Base-by-base conservation (phyloP, 1,140 invertebrate species). In the Pachypsylla venusta region DNA sequence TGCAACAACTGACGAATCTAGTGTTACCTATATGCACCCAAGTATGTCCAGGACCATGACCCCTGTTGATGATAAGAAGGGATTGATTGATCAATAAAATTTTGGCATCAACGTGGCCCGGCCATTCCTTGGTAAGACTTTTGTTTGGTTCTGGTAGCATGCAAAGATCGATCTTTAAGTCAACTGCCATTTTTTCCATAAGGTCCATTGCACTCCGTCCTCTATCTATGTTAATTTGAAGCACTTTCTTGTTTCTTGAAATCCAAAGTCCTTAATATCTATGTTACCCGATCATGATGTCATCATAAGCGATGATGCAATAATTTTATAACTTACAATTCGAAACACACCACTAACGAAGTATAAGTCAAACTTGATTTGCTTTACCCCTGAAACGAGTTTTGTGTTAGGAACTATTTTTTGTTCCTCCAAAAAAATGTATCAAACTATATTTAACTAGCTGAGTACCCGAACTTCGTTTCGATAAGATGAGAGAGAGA, bases 181-280 rank as follows among this genome's bases (percentile, higher is more conserved):
- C 58, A 1, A 1, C 1, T 7, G 25, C 42, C n/a, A 2, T 35
- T 27, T 59, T n/a, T 5, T 27, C 13, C 25, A 59, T 53, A 0
- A 59, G 58, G 5, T 59, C 58, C 14, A 53, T 25, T 1, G 58
- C 58, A 1, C 1, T 26, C 13, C 58, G 25, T 12, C 26, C 16
- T 1, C 25, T 30, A 7, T 19, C 58, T 12, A 53, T 0, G 13
- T 59, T 59, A 7, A 59, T 59, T 54, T 59, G 58, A 14, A 59
- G 22, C 1, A 59, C 7, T 24, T 22, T 54, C 0, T 53, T 59
- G 4, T 56, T 2, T 26, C n/a, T n/a, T n/a, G n/a, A n/a, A n/a
- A n/a, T n/a, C n/a, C n/a, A n/a, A n/a, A n/a, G n/a, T n/a, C n/a
- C n/a, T n/a, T n/a, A n/a, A n/a, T n/a, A n/a, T n/a, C n/a, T n/a